Percentiles rank a stretch among this genome's conserved stretches.
Evolutionary conservation across 2,113 vertebrate species (phyloP).

Genomic region (Ahaetulla prasina): DNA sequence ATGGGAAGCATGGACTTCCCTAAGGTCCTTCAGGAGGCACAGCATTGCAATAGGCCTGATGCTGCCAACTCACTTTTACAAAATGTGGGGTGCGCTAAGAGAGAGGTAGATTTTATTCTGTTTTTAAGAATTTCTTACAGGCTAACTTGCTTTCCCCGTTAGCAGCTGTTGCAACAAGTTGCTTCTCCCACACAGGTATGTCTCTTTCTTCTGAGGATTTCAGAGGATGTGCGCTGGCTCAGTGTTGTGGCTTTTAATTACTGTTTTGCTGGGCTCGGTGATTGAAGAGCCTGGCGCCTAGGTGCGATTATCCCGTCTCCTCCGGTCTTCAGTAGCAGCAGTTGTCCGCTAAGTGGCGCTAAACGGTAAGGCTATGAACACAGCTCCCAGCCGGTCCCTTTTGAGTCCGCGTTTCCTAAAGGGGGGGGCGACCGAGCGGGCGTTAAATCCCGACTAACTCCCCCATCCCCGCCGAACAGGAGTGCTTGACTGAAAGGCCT

Average conservation of each 20-base stretch:
- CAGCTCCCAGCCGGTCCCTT: no score
- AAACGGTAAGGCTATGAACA: slow-evolving; percentile 34
- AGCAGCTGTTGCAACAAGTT: slow-evolving; percentile 66
- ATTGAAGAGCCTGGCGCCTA: slow-evolving; percentile 71
- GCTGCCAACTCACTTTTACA: slow-evolving; percentile 20
- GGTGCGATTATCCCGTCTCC: slow-evolving; percentile 56
- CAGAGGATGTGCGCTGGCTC: slow-evolving; percentile 63
- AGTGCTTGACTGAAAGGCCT: neutral
- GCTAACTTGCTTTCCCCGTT: slow-evolving; percentile 59
- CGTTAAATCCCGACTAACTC: neutral
- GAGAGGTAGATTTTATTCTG: neutral
- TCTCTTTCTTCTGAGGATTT: slow-evolving; percentile 61
- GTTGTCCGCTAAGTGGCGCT: slow-evolving; percentile 63
- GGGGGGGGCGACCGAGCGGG: no score
- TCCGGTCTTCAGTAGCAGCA: neutral
- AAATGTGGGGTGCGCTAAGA: slow-evolving; percentile 36
- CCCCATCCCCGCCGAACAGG: neutral
- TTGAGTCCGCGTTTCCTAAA: neutral
- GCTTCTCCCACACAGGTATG: slow-evolving; percentile 56
- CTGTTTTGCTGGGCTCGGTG: slow-evolving; percentile 70
- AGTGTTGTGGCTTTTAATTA: slow-evolving; percentile 74
- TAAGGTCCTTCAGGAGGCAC: neutral
- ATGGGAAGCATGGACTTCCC: neutral
- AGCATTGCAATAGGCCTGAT: neutral
- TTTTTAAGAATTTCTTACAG: slow-evolving; percentile 41